Evolutionary conservation across 1,140 invertebrate genomes (phyloP).

Genomic region (Adelges cooleyi): DNA sequence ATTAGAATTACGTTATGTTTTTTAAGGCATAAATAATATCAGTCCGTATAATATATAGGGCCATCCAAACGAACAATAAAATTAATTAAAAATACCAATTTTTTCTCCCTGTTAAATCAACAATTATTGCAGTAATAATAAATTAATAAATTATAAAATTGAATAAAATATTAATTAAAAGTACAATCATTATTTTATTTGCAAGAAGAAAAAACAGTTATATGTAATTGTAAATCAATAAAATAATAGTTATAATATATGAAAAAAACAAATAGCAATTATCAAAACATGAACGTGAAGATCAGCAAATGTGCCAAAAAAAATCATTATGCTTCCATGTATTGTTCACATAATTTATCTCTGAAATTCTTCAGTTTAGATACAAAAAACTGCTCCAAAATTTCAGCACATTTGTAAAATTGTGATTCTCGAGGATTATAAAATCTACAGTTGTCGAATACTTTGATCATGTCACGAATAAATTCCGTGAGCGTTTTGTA

Average conservation of each 20-base stretch:
- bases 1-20: no score
- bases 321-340: conserved; percentile 21
- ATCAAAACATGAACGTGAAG: neutral
- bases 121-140: neutral
- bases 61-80: neutral
- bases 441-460: conserved; percentile 96
- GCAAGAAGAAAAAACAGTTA: neutral
- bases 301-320: neutral
- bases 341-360: conserved; percentile 57
- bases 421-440: conserved; percentile 92
- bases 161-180: neutral
- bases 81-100: conserved; percentile 3
- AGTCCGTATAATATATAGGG: no score
- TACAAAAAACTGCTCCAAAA: conserved; percentile 89
- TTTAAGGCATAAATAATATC: no score
- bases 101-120: neutral
- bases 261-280: no score
- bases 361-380: conserved; percentile 76
- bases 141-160: neutral
- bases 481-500: conserved; percentile 88
- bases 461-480: conserved; percentile 93
- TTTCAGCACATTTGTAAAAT: conserved; percentile 90
- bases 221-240: neutral
- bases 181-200: neutral
- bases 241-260: neutral